phyloP scores from a whole-genome alignment of 2,113 vertebrate genomes.

The Nesoenas mayeri region DNA sequence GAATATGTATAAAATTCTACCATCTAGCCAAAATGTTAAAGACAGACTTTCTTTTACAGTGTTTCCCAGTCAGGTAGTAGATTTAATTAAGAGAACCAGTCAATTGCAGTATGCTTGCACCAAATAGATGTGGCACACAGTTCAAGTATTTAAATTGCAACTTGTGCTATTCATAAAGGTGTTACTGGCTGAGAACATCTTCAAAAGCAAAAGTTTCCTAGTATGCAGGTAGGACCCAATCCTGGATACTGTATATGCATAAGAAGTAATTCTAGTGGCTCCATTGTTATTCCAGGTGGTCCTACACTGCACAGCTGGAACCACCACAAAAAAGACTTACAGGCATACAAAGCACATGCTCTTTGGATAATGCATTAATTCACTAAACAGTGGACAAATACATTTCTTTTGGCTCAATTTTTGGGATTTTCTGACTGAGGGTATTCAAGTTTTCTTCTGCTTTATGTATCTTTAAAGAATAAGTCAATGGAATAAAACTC shows the following conservation, averaged over 20 bases:
- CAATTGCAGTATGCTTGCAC: not conserved
- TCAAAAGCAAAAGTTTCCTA: not conserved
- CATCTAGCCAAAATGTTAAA: constrained; percentile 9
- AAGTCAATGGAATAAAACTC: not conserved
- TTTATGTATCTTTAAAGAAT: not conserved
- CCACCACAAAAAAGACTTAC: not conserved
- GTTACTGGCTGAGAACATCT: not conserved
- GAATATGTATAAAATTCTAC: not conserved
- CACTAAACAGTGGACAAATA: not conserved
- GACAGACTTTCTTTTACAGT: constrained; percentile 10
- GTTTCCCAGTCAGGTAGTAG: constrained; percentile 6
- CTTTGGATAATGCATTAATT: constrained; percentile 3
- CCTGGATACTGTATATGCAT: not conserved
- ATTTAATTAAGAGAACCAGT: constrained; percentile 18
- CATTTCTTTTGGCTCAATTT: not conserved
- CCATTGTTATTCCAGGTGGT: constrained; percentile 47
- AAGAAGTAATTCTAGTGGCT: not conserved
- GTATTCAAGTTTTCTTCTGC: not conserved
- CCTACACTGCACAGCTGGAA: not conserved
- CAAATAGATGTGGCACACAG: not conserved
- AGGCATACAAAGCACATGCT: not conserved
- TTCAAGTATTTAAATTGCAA: not conserved
- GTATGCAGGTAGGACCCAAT: not conserved
- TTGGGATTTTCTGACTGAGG: not conserved
- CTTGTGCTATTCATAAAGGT: not conserved